Base-by-base conservation (phyloP, 2,113 vertebrate genomes). In the Capreolus pygargus region DNA sequence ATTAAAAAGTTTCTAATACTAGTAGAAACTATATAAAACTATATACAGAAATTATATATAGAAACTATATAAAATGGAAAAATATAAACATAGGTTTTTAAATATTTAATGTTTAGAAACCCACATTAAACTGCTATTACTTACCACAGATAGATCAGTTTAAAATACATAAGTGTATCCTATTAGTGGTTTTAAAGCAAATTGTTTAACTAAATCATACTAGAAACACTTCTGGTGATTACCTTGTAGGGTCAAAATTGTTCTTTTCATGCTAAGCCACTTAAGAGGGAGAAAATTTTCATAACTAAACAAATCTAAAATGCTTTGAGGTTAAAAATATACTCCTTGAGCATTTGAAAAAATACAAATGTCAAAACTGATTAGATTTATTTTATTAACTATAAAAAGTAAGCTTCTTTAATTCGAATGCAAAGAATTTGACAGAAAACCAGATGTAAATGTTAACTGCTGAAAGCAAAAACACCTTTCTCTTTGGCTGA, bases 331-430 rank as follows among this genome's bases (percentile, higher is more conserved):
- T 82, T 14, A 89, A 79, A 97, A 91, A 81, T 76, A 60, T 17
- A 93, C 76, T 91, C 21, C 16, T 89, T 78, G n/a, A 55, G 23
- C 43, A 78, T 60, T 89, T 89, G n/a, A 76, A 82, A 86, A 95
- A 54, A 30, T 36, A 50, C 17, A 83, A 91, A 93, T 67, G 25
- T 58, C 9, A 91, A 97, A 85, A 79, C 3, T 47, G 16, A 76
- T 61, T 58, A 82, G 28, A 96, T 64, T 58, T 7, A 89, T 55
- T 60, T 61, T 92, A 89, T 61, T 15, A 79, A 79, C 60, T 64
- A 79, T 93, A 28, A 93, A 79, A 92, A 82, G 61, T 52, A 78
- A 95, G n/a, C 17, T 95, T 10, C n/a, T 88, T 79, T 96, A 45
- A 55, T 90, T 89, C 3, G 74, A 94, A 36, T 81, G 28, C 17